Base-by-base conservation (phyloP, 2,888 invertebrate species). In the Rhagium mordax region DNA sequence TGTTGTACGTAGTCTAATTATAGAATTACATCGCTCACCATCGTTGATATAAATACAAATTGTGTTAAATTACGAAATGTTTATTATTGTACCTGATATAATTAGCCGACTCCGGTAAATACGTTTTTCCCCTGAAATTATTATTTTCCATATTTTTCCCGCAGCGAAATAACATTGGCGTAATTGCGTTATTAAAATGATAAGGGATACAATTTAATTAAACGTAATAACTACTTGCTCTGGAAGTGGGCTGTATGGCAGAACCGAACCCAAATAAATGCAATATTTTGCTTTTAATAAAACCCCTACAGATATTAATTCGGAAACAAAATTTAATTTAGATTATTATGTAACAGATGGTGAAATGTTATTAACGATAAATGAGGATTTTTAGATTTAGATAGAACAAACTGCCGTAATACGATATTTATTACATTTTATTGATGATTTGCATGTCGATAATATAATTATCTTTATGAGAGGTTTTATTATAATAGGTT, bases 371-470 rank as follows among this genome's bases (percentile, higher is more conserved):
- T 16, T 59, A 29, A 33, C 59, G 59, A 24, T 57, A 59, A 27
- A 59, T 59, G 33, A 0, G 59, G 33, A 33, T 59, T 59, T 59
- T 59, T n/a, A 59, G 18, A 33, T 59, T 33, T 59, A 59, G 59
- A 59, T 59, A 59, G 16, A 33, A 15, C 16, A 27, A 13, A 16
- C 18, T 16, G 10, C 27, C 5, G 7, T 59, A 59, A 59, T 59
- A 15, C n/a, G 15, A 59, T 15, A 16, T 59, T 16, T 59, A 59
- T 59, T 16, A 24, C 20, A 18, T 59, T 59, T 59, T 59, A 59
- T 59, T 59, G 29, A 59, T 59, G 33, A 59, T 29, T 29, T 55
- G 20, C 33, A 33, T 59, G 27, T 27, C 18, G 16, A 29, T 21
- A 18, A 29, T 29, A 33, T 29, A 59, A 29, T 51, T 18, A 18